phyloP scores from a whole-genome alignment of 2,113 vertebrate genomes.

The Notarius quadriscutis region DNA sequence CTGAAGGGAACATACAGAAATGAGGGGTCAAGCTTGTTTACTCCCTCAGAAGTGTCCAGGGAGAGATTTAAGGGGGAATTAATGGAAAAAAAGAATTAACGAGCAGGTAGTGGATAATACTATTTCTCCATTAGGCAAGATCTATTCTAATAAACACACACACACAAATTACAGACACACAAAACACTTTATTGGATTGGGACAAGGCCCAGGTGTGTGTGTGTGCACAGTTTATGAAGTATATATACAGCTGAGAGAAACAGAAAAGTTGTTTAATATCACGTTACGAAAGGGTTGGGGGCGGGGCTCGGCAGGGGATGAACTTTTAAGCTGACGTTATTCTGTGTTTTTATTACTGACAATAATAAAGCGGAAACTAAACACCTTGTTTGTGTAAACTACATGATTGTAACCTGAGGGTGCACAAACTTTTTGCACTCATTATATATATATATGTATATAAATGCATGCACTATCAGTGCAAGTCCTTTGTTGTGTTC shows the following conservation, averaged over 20 bases:
- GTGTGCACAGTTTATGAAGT: neutral
- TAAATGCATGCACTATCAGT: neutral
- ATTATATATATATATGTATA: slow-evolving; percentile 13
- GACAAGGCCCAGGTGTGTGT: neutral
- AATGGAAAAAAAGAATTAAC: slow-evolving; percentile 2
- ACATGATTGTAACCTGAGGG: neutral
- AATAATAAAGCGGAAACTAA: too few species aligned
- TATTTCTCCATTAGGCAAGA: neutral
- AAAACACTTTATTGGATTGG: neutral
- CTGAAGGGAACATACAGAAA: neutral
- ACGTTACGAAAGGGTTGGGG: too few species aligned
- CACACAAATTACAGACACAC: neutral
- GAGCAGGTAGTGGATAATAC: neutral
- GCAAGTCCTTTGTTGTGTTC: neutral
- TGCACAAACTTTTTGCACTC: slow-evolving; percentile 6
- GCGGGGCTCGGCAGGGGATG: too few species aligned
- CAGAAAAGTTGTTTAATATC: neutral
- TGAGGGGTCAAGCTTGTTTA: slow-evolving; percentile 7
- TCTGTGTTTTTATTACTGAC: neutral
- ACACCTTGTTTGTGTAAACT: neutral
- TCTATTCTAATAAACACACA: neutral
- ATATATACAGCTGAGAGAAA: neutral
- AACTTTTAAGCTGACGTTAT: too few species aligned
- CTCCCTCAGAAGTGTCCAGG: neutral
- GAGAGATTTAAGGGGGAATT: neutral